A percentile compares a stretch with the other conserved stretches of the same genome.
Conservation (phyloP, 2,113 vertebrate genomes). For the Anguilla japonica region DNA sequence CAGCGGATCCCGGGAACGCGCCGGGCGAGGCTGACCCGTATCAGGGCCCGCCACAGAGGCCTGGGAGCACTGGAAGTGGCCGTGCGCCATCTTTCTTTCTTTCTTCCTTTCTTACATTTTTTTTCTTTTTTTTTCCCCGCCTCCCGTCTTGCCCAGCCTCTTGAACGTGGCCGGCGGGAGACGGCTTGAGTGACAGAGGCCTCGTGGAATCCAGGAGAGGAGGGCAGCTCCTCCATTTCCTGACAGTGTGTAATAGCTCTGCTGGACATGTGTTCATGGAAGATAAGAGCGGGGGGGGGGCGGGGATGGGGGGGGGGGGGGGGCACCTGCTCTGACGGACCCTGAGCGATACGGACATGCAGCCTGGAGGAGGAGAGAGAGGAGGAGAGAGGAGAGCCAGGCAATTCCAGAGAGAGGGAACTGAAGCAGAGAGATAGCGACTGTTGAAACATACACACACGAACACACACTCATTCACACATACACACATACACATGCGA, state of each 20-base stretch:
- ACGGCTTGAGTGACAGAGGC: slow-evolving; percentile 31
- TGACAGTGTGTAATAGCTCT: slow-evolving; percentile 63
- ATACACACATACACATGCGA: background rate
- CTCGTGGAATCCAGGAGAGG: slow-evolving; percentile 15
- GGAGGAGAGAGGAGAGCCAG: slow-evolving; percentile 39
- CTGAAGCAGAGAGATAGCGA: background rate
- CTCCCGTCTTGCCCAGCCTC: background rate
- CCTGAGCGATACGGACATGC: background rate
- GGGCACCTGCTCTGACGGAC: background rate
- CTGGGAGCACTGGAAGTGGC: background rate
- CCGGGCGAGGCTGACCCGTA: background rate
- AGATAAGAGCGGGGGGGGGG: slow-evolving; percentile 63
- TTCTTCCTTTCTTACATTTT: background rate
- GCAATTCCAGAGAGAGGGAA: background rate
- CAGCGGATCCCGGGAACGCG: no score
- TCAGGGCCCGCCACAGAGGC: background rate
- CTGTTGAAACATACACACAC: background rate
- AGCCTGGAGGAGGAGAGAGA: background rate
- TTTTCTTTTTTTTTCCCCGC: no score
- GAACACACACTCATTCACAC: background rate
- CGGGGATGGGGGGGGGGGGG: background rate
- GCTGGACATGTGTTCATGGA: slow-evolving; percentile 67
- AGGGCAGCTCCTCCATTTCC: slow-evolving; percentile 61
- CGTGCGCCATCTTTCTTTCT: background rate
- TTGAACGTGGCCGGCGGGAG: slow-evolving; percentile 11